Percentiles rank a stretch among this genome's conserved stretches.
Evolutionary conservation across 30 jellyfish, hydroid and myxozoan species (phyloP).

Genomic region (Hydractinia symbiolongicarpus): DNA sequence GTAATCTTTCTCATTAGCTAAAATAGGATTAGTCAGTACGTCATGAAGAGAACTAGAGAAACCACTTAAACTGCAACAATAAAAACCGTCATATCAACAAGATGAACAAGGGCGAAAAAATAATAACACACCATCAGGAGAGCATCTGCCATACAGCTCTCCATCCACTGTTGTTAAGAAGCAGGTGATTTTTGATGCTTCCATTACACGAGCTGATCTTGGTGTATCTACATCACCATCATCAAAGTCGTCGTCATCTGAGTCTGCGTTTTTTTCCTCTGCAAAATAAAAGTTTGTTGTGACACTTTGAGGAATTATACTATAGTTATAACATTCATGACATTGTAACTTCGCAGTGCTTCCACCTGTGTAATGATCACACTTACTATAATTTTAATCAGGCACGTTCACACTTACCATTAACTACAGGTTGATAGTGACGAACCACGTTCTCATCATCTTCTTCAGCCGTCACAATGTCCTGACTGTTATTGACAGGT

Average conservation of each 20-base stretch:
- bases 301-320: too few relatives aligned
- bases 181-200: slow-evolving; percentile 13
- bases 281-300: too few relatives aligned
- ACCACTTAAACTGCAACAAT: too few relatives aligned
- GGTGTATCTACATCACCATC: slow-evolving; percentile 9
- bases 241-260: slow-evolving; percentile 3
- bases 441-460: not conserved
- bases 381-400: too few relatives aligned
- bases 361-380: not conserved
- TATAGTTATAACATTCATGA: too few relatives aligned
- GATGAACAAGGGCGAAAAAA: not conserved
- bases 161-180: slow-evolving; percentile 27
- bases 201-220: slow-evolving; percentile 2
- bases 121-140: slow-evolving; percentile 20
- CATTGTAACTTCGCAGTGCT: too few relatives aligned
- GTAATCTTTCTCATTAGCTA: slow-evolving; percentile 38
- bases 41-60: too few relatives aligned
- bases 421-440: not conserved
- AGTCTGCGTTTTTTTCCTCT: not conserved
- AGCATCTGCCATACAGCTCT: slow-evolving; percentile 22
- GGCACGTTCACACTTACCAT: not conserved
- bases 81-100: too few relatives aligned
- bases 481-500: not conserved
- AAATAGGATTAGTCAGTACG: not conserved
- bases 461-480: not conserved